phyloP scores from a whole-genome alignment of 2,888 invertebrate genomes.

The Archips crataeganus region DNA sequence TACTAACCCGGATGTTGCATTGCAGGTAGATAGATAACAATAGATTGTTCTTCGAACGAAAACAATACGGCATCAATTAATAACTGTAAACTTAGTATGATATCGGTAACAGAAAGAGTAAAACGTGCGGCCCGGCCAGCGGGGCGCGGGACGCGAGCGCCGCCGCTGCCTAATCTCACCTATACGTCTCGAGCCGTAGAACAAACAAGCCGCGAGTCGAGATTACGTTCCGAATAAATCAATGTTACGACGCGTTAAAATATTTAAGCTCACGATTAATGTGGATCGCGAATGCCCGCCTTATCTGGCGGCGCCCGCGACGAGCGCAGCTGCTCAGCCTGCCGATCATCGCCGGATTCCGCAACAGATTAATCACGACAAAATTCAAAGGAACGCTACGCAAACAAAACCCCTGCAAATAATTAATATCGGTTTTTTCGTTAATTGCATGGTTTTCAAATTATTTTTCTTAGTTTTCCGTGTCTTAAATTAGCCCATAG shows the following conservation, averaged over 20 bases:
- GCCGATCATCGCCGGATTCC: constrained; percentile 56
- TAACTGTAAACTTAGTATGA: constrained; percentile 55
- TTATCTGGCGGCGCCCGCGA: constrained; percentile 67
- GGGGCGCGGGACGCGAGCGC: constrained; percentile 64
- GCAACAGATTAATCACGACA: constrained; percentile 57
- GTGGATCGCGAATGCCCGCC: constrained; percentile 70
- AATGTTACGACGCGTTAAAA: constrained; percentile 85
- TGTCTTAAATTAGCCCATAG: not conserved
- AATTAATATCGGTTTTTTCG: constrained; percentile 12
- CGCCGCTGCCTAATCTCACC: constrained; percentile 75
- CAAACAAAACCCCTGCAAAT: constrained; percentile 23
- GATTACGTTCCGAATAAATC: constrained; percentile 84
- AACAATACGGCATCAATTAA: constrained; percentile 63
- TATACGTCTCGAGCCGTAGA: constrained; percentile 81
- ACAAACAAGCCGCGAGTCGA: constrained; percentile 83
- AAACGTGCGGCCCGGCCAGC: constrained; percentile 55
- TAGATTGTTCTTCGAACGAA: constrained; percentile 26
- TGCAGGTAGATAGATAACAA: constrained; percentile 13
- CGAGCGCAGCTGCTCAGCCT: constrained; percentile 62
- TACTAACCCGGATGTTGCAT: constrained; percentile 23
- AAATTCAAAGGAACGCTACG: constrained; percentile 49
- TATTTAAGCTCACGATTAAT: constrained; percentile 85
- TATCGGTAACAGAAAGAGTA: constrained; percentile 61
- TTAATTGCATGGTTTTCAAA: constrained; percentile 1
- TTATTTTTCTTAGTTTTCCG: not conserved